A percentile compares a stretch with the other conserved stretches of the same genome.
phyloP scores from a whole-genome alignment of 2,888 invertebrate species.

The Stenchaetothrips biformis region DNA sequence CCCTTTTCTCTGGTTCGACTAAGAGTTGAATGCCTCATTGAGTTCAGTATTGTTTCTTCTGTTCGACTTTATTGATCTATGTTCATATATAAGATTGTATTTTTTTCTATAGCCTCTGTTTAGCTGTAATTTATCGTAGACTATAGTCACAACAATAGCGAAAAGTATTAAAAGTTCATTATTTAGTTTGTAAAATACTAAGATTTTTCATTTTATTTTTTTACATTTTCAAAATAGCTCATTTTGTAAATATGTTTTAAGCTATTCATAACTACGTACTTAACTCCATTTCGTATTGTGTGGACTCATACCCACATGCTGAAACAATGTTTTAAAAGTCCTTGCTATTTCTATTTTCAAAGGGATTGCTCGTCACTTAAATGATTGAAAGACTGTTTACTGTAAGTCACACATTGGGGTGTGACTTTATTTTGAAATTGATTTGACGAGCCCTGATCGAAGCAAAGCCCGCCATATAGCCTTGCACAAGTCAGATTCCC shows the following conservation, averaged over 20 bases:
- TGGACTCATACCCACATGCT: constrained; percentile 12
- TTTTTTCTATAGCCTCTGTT: constrained; percentile 37
- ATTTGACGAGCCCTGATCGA: constrained; percentile 16
- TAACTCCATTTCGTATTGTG: not conserved
- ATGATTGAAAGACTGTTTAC: constrained; percentile 16
- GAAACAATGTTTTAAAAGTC: constrained; percentile 10
- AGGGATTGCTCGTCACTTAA: constrained; percentile 9
- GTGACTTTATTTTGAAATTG: constrained; percentile 17
- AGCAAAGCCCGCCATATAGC: constrained; percentile 11
- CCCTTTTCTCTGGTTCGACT: constrained; percentile 34
- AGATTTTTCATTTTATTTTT: constrained; percentile 22
- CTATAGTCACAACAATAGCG: constrained; percentile 16
- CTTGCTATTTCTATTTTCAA: constrained; percentile 20
- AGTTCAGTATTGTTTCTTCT: constrained; percentile 38
- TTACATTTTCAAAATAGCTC: constrained; percentile 20
- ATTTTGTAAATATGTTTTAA: constrained; percentile 20
- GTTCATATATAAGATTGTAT: constrained; percentile 36
- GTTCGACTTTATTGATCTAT: constrained; percentile 35
- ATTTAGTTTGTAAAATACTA: constrained; percentile 22
- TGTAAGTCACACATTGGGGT: constrained; percentile 14
- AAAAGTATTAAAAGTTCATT: constrained; percentile 20
- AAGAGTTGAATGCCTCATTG: constrained; percentile 38
- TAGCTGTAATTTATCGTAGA: constrained; percentile 34
- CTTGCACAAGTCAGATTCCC: constrained; percentile 22
- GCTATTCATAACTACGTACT: constrained; percentile 20